Evolutionary conservation across 2,797 vertebrate species (phyloP), one percentile per base, ranked within the genome.

Genomic region (Phataginus tricuspis): DNA sequence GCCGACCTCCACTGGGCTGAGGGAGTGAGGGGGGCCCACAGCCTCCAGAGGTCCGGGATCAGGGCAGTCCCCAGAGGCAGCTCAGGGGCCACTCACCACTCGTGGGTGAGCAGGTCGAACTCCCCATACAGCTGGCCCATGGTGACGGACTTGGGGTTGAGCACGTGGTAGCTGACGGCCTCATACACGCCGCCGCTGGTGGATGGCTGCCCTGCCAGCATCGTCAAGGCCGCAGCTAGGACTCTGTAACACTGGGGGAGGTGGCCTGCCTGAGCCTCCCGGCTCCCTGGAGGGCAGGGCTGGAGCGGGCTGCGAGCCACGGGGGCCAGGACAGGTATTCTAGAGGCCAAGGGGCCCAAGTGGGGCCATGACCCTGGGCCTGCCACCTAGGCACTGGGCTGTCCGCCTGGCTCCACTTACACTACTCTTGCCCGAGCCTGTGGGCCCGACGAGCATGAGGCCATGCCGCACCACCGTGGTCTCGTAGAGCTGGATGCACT

Each of bases 51-150:
- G 90, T 18, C 86, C 34, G 42, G 96, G 94, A 88, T 68, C 77
- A 87, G 78, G 85, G 87, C 0, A 0, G 6, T 45, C 18, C 10
- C 78, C 7, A 49, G 31, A 13, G 14, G 21, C 55, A 49, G 42
- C 68, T 88, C 89, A 2, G 9, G 9, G 92, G 83, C 83, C 69
- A 97, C 99, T 99, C 98, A 99, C 99, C 99, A 99, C 96, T 99
- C 99, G 23, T 99, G 99, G 37, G 99, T 99, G 96, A 99, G 98
- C 96, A 99, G 97, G 98, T 99, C 99, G 91, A 99, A 99, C 97
- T 99, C 99, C 94, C 99, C 99, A 1, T 99, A 99, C 72, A 99
- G 99, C 98, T 99, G 99, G 27, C 99, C 99, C 99, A 99, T 99
- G 15, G 99, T 99, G 98, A 99, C 99, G 90, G 99, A 99, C 98